Evolutionary conservation across 1,140 invertebrate genomes (phyloP), one percentile per base, ranked within the genome.

Genomic region (Anastrepha obliqua): DNA sequence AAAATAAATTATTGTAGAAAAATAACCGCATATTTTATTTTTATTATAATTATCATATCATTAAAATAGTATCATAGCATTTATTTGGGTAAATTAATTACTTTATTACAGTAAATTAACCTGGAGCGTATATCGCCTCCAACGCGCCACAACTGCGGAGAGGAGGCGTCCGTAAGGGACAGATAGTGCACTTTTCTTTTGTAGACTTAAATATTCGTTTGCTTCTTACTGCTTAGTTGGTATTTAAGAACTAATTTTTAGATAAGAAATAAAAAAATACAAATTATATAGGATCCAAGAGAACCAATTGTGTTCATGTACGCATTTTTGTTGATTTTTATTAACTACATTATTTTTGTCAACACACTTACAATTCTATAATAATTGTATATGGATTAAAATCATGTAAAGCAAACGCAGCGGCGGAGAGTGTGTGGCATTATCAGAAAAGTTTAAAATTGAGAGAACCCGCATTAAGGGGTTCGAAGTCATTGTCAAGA

Each of bases 31-130:
- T 81, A 81, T 81, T 81, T 81, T 51, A 55, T 81, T 81, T 51
- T 81, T 81, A 55, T 58, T 81, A 81, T 81, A 81, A 55, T 55
- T n/a, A 81, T 81, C 47, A 9, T 81, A 51, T 81, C 55, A 81
- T 20, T 55, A 81, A 20, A 81, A n/a, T 81, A 44, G 44, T 42
- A 44, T 74, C 70, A 74, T 74, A 64, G 85, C 60, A 60, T 62
- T 62, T 86, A 64, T 86, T 86, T 85, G 81, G 59, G 81, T 85
- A 85, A 85, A 59, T 85, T 58, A 85, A 85, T 85, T 85, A 60
- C 51, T 60, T 85, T 74, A 74, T 47, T 74, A 74, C 67, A 74
- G 67, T 74, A 17, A 47, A 74, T 74, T 20, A 74, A 74, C 13
- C 42, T 17, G 4, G 13, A 15, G 42, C 39, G 67, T 42, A 74